These are phyloP conservation scores for Keiferia lycopersicella DNA, from an alignment of 2,888 invertebrate species.

Conservation along the genomic window DNA sequence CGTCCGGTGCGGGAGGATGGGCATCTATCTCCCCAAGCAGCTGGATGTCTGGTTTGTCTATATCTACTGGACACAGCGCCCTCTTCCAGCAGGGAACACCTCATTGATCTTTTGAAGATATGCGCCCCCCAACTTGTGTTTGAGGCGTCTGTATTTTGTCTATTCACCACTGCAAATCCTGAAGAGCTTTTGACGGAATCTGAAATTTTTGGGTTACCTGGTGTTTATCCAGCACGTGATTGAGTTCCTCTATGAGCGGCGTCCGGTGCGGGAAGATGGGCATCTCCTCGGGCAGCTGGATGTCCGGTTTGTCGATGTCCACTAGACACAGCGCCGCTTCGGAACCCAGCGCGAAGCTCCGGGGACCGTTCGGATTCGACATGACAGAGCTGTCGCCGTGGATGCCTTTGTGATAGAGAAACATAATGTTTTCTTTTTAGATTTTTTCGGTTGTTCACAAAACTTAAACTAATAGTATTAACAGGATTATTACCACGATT, in stretches of 20 bases:
- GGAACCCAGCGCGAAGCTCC: slow-evolving; percentile 84
- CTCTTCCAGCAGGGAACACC: too few species aligned
- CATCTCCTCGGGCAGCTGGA: slow-evolving; percentile 97
- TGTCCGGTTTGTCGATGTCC: slow-evolving; percentile 95
- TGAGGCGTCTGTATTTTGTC: too few species aligned
- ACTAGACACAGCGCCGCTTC: slow-evolving; percentile 97
- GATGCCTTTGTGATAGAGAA: slow-evolving; percentile 68
- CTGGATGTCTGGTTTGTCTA: too few species aligned
- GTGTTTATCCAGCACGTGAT: slow-evolving; percentile 86
- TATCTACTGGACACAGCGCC: not conserved
- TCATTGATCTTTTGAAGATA: too few species aligned
- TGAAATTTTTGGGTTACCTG: slow-evolving; percentile 49
- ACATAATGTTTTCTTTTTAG: too few species aligned
- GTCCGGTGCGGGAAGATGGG: slow-evolving; percentile 95
- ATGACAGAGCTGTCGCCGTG: slow-evolving; percentile 81
- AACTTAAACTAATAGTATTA: too few species aligned
- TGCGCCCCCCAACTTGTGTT: too few species aligned
- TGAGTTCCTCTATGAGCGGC: slow-evolving; percentile 93
- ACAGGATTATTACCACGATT: too few species aligned
- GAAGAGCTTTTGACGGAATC: too few species aligned
- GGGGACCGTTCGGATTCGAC: slow-evolving; percentile 57
- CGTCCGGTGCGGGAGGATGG: not conserved
- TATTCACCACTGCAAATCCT: too few species aligned
- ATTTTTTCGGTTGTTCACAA: too few species aligned
- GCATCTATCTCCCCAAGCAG: not conserved